A percentile compares a stretch with the other conserved stretches of the same genome.
Evolutionary conservation across 1,140 invertebrate species (phyloP).

Genomic region (Aphelinus atriplicis): DNA sequence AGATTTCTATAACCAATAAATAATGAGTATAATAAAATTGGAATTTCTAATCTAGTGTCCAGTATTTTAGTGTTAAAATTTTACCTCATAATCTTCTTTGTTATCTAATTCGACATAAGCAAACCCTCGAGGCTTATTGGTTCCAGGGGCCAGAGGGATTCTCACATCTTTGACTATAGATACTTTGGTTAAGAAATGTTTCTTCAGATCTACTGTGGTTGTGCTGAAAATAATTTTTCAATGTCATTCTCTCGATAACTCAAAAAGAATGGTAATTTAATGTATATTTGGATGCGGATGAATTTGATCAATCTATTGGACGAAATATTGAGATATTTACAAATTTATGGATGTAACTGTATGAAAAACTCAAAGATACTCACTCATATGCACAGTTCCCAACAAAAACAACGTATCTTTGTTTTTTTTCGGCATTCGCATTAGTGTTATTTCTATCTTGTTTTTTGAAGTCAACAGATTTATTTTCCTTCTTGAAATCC

Average conservation of each 20-base stretch:
- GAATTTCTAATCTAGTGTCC: not conserved
- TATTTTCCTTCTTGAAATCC: not conserved
- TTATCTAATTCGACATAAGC: constrained; percentile 63
- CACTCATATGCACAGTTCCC: constrained; percentile 64
- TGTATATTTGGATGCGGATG: not conserved
- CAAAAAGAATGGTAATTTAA: too few species aligned
- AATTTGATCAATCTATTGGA: not conserved
- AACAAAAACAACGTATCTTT: constrained; percentile 67
- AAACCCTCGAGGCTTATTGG: constrained; percentile 60
- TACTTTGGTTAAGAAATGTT: constrained; percentile 64
- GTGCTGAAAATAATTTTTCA: constrained; percentile 47
- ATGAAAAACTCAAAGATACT: constrained; percentile 24
- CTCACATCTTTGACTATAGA: constrained; percentile 58
- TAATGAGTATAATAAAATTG: not conserved
- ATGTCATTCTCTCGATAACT: not conserved
- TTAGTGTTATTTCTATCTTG: constrained; percentile 33
- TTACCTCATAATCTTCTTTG: constrained; percentile 63
- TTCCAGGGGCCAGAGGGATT: constrained; percentile 57
- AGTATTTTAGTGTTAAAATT: not conserved
- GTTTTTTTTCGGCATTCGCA: constrained; percentile 63
- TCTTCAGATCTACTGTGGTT: constrained; percentile 59
- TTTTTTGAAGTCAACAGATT: constrained; percentile 42
- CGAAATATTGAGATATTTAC: not conserved
- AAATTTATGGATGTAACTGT: too few species aligned
- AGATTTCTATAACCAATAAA: constrained; percentile 61